These are phyloP conservation scores for Liparis tanakae DNA, from an alignment of 2,797 vertebrate genomes.

Conservation along the genomic window DNA sequence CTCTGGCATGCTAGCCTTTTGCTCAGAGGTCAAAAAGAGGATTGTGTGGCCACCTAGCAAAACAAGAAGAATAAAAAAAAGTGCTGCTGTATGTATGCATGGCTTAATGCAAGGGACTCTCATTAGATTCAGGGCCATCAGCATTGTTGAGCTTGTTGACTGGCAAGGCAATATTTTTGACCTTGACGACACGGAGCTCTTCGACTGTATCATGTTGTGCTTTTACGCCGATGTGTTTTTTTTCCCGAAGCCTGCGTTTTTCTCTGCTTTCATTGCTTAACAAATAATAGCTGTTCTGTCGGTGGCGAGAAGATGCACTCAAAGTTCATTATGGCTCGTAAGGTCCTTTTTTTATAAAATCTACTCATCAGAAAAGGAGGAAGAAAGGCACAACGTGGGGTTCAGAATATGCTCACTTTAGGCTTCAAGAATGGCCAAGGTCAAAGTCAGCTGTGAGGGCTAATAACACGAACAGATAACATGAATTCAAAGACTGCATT, in stretches of 20 bases:
- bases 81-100: conserved; percentile 58
- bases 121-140: conserved; percentile 71
- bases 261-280: conserved; percentile 52
- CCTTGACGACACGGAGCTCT: conserved; percentile 61
- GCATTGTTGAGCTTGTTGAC: conserved; percentile 71
- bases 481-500: conserved; percentile 71
- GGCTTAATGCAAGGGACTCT: conserved; percentile 52
- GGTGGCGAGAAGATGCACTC: conserved; percentile 18
- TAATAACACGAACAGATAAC: conserved; percentile 70
- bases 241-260: conserved; percentile 62
- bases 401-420: conserved; percentile 61
- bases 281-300: conserved; percentile 37
- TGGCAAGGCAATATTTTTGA: conserved; percentile 78
- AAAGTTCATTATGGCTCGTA: conserved; percentile 38
- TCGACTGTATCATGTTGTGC: conserved; percentile 74
- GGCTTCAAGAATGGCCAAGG: conserved; percentile 75
- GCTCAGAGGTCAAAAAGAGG: conserved; percentile 67
- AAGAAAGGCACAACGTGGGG: conserved; percentile 49
- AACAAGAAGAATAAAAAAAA: conserved; percentile 11
- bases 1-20: conserved; percentile 65
- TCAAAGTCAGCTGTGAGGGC: conserved; percentile 68
- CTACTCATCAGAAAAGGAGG: conserved; percentile 27
- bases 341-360: conserved; percentile 51
- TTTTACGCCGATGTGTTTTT: conserved; percentile 58
- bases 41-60: conserved; percentile 54